Percentiles rank a stretch among this genome's conserved stretches.
phyloP scores from a whole-genome alignment of 2,797 vertebrate genomes.

The Muscicapa comitata region DNA sequence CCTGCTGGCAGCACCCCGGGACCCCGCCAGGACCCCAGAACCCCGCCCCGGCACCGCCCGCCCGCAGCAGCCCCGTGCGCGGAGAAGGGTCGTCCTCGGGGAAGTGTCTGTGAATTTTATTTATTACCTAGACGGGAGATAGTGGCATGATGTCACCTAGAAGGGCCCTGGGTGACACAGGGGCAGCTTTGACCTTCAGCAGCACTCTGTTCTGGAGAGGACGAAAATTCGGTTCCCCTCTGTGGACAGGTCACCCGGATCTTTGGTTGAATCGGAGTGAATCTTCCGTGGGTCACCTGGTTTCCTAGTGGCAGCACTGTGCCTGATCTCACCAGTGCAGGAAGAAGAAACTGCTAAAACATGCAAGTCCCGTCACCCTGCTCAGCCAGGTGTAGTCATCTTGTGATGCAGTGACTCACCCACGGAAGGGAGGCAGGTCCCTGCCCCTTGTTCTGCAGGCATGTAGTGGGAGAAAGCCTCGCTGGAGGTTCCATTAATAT shows the following conservation, averaged over 20 bases:
- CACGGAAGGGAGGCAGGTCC: neutral
- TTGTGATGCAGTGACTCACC: neutral
- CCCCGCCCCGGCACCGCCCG: neutral
- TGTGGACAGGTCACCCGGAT: neutral
- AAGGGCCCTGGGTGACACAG: neutral
- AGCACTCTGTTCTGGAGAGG: neutral
- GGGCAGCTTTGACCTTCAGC: neutral
- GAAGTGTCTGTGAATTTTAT: neutral
- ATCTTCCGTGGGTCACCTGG: neutral
- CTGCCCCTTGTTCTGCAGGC: neutral
- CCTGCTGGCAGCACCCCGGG: neutral
- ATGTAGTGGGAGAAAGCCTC: neutral
- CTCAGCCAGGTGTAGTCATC: neutral
- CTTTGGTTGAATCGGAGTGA: neutral
- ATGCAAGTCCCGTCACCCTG: rapidly evolving
- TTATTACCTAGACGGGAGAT: neutral
- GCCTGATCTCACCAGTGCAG: rapidly evolving
- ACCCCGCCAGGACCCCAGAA: too few species aligned
- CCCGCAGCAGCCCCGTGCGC: neutral
- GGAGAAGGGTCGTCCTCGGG: neutral
- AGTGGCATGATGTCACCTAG: too few species aligned
- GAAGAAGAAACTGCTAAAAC: neutral
- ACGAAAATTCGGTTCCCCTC: rapidly evolving
- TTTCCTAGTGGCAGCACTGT: neutral
- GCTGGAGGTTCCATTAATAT: neutral